A percentile compares a stretch with the other conserved stretches of the same genome.
These are phyloP conservation scores for Tridacna crocea DNA, from an alignment of 2,888 invertebrate species.

Conservation along the genomic window DNA sequence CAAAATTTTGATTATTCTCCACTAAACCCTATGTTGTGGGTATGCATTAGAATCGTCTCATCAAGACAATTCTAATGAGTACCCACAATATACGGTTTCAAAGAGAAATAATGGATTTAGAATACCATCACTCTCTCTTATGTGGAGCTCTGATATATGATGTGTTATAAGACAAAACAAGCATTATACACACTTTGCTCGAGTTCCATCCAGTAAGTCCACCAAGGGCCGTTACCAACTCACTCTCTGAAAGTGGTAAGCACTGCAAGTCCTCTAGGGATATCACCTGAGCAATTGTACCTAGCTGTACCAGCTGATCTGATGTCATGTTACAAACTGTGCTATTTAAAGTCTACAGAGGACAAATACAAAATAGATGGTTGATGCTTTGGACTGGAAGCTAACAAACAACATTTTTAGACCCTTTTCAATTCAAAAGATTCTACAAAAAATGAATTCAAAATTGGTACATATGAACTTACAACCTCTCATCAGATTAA, in stretches of 20 bases:
- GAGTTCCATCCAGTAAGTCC: constrained; percentile 30
- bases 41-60: too few relatives aligned
- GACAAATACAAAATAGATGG: not conserved
- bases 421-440: not conserved
- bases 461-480: not conserved
- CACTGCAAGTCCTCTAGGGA: constrained; percentile 22
- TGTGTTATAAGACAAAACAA: too few relatives aligned
- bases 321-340: constrained; percentile 38
- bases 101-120: too few relatives aligned
- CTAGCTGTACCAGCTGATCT: constrained; percentile 30
- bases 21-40: too few relatives aligned
- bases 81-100: too few relatives aligned
- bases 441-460: not conserved
- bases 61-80: too few relatives aligned
- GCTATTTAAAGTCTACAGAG: constrained; percentile 27
- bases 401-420: too few relatives aligned
- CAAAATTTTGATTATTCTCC: too few relatives aligned
- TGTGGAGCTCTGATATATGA: too few relatives aligned
- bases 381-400: not conserved
- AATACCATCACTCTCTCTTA: too few relatives aligned
- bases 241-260: constrained; percentile 34
- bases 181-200: constrained; percentile 31
- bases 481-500: too few relatives aligned
- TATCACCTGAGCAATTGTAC: constrained; percentile 35
- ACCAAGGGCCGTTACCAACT: constrained; percentile 35